Evolutionary conservation across 1,140 invertebrate species (phyloP).

Genomic region (Berghia stephanieae): DNA sequence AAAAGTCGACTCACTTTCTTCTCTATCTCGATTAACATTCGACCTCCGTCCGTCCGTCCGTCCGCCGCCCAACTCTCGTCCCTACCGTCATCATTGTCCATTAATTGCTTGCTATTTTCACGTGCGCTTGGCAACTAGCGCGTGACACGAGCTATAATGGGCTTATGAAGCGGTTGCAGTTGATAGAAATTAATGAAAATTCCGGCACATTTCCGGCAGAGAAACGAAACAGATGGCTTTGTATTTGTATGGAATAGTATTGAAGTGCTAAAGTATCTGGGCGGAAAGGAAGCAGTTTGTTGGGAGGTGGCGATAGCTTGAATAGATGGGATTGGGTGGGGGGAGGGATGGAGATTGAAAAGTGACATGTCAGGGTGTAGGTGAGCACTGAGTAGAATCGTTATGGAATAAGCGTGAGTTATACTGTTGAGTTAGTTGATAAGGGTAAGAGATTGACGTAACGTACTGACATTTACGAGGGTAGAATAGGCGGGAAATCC

Average conservation of each 20-base stretch:
- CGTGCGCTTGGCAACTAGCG: background rate
- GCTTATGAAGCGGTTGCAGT: no score
- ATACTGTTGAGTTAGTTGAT: no score
- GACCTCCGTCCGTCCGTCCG: background rate
- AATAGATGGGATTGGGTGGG: background rate
- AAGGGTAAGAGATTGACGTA: no score
- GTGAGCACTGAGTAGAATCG: background rate
- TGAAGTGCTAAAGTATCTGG: no score
- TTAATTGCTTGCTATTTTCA: slow-evolving; percentile 12
- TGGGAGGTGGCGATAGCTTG: background rate
- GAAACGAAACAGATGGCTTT: slow-evolving; percentile 22
- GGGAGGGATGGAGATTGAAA: background rate
- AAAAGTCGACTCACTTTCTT: no score
- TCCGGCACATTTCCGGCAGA: background rate
- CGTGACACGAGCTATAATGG: slow-evolving; percentile 22
- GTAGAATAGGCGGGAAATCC: no score
- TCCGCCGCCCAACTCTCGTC: background rate
- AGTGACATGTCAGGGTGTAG: background rate
- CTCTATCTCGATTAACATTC: background rate
- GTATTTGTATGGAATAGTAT: no score
- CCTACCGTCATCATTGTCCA: background rate
- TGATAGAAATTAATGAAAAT: background rate
- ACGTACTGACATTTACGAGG: no score
- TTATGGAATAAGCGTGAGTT: no score
- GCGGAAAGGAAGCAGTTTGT: background rate